Percentiles rank a stretch among this genome's conserved stretches.
Evolutionary conservation across 2,797 vertebrate species (phyloP).

Genomic region (Micrastur ruficollis): DNA sequence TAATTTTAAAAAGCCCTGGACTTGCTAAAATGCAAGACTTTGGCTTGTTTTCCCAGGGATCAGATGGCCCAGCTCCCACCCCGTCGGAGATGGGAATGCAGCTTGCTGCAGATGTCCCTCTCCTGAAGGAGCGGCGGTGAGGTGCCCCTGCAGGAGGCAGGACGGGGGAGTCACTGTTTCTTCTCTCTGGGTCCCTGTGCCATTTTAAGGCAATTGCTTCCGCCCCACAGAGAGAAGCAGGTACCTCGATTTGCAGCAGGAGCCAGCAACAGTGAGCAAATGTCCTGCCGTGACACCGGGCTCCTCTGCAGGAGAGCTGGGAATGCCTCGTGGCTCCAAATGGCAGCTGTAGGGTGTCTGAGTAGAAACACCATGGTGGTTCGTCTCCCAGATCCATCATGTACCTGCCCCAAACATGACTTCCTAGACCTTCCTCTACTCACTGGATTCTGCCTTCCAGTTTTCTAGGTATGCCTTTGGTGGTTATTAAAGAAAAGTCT

Average conservation of each 20-base stretch:
- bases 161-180: rapidly evolving
- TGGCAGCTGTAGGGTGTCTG: neutral
- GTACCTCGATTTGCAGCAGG: neutral
- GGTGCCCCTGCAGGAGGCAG: neutral
- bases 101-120: neutral
- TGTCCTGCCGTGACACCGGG: neutral
- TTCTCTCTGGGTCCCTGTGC: neutral
- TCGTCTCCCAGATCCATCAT: neutral
- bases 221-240: neutral
- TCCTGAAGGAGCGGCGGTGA: neutral
- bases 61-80: neutral
- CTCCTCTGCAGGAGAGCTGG: neutral
- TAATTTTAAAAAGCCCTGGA: neutral
- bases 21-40: neutral
- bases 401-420: neutral
- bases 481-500: neutral
- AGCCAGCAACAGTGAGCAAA: neutral
- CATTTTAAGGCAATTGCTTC: neutral
- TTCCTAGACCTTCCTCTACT: neutral
- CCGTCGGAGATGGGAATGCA: neutral
- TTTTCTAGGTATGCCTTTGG: neutral
- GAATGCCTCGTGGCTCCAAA: neutral
- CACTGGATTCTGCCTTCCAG: neutral
- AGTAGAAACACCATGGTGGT: neutral
- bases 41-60: neutral